Conservation (phyloP, 1,140 invertebrate genomes). For the Aculops lycopersici region DNA sequence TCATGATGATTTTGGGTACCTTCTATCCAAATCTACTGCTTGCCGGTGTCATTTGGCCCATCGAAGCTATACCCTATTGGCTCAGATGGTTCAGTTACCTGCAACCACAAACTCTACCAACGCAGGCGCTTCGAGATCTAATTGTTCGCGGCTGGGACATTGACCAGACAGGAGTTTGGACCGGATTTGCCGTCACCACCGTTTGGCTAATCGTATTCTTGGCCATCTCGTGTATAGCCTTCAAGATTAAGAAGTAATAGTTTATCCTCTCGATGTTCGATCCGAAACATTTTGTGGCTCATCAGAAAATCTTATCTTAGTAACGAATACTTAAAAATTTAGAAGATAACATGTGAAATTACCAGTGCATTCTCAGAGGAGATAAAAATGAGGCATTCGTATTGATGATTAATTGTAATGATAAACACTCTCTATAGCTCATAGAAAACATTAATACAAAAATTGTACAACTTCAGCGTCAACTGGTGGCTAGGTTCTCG, state of each 20-base stretch:
- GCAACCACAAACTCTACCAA: conserved; percentile 58
- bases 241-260: conserved; percentile 11
- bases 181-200: conserved; percentile 53
- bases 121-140: conserved; percentile 55
- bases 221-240: conserved; percentile 30
- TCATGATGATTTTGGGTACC: conserved; percentile 57
- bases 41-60: conserved; percentile 47
- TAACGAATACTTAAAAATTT: no score
- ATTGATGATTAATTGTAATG: no score
- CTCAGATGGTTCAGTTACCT: conserved; percentile 44
- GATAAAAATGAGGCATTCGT: no score
- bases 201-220: conserved; percentile 58
- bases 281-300: no score
- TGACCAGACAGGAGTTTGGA: conserved; percentile 42
- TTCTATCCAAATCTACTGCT: conserved; percentile 65
- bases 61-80: conserved; percentile 59
- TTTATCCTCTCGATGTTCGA: no score
- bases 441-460: no score
- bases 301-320: no score
- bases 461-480: no score
- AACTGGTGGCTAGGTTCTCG: no score
- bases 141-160: conserved; percentile 59
- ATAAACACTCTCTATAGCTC: no score
- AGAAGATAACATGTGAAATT: no score
- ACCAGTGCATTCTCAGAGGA: no score